A percentile compares a stretch with the other conserved stretches of the same genome.
These are phyloP conservation scores for Anolis apletophallus DNA, from an alignment of 2,797 vertebrate species.

Conservation along the genomic window DNA sequence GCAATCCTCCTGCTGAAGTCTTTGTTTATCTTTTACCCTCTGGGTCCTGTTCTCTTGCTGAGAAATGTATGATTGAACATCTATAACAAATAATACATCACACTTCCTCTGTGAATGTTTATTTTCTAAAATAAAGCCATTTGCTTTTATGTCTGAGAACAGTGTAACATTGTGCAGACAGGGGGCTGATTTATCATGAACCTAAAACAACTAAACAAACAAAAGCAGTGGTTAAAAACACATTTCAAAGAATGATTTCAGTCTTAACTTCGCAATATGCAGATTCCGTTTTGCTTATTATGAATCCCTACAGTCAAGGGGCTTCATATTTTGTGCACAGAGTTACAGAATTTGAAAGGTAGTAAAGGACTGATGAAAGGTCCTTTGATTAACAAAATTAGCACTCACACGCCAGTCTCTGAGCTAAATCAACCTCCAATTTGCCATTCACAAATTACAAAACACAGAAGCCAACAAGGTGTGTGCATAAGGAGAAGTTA, in stretches of 20 bases:
- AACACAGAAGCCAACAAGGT: not conserved
- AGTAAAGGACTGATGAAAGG: no score
- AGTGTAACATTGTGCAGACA: slow-evolving; percentile 48
- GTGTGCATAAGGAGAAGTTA: not conserved
- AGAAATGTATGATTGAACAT: slow-evolving; percentile 51
- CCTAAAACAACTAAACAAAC: slow-evolving; percentile 34
- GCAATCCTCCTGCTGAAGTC: slow-evolving; percentile 47
- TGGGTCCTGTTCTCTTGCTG: slow-evolving; percentile 56
- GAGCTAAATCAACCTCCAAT: not conserved
- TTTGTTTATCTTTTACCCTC: slow-evolving; percentile 49
- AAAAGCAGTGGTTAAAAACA: not conserved
- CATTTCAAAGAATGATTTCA: not conserved
- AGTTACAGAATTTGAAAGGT: not conserved
- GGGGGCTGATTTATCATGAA: slow-evolving; percentile 45
- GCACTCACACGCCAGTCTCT: no score
- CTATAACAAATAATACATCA: slow-evolving; percentile 55
- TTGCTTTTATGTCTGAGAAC: slow-evolving; percentile 47
- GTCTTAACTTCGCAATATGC: not conserved
- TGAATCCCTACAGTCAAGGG: not conserved
- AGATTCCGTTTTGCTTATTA: no score
- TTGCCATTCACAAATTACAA: not conserved
- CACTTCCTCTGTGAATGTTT: slow-evolving; percentile 44
- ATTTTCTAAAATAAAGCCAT: slow-evolving; percentile 57
- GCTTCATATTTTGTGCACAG: not conserved
- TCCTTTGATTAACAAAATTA: no score